Evolutionary conservation across 2,113 vertebrate genomes (phyloP).

Genomic region (Scomber japonicus): DNA sequence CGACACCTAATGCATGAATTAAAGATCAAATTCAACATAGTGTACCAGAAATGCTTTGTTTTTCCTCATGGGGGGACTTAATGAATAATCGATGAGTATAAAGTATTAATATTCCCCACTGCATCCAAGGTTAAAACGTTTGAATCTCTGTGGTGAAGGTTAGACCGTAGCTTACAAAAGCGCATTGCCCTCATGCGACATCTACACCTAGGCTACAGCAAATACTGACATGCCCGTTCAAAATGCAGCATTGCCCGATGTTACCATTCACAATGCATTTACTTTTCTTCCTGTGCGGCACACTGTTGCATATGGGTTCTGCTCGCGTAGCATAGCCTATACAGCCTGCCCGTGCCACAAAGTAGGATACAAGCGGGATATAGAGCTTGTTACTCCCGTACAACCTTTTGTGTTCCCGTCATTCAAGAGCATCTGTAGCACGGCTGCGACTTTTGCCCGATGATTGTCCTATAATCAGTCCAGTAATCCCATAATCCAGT

Average conservation of each 20-base stretch:
- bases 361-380: slow-evolving; percentile 67
- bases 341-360: slow-evolving; percentile 66
- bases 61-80: slow-evolving; percentile 43
- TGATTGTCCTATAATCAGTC: slow-evolving; percentile 82
- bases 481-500: slow-evolving; percentile 84
- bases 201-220: slow-evolving; percentile 80
- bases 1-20: slow-evolving; percentile 80
- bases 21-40: slow-evolving; percentile 80
- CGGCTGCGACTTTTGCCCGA: slow-evolving; percentile 79
- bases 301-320: slow-evolving; percentile 82
- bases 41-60: slow-evolving; percentile 64
- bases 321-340: slow-evolving; percentile 52
- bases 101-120: slow-evolving; percentile 82
- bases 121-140: slow-evolving; percentile 83
- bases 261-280: slow-evolving; percentile 77
- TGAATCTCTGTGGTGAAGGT: slow-evolving; percentile 79
- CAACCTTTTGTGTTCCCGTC: slow-evolving; percentile 77
- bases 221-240: slow-evolving; percentile 74
- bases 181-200: slow-evolving; percentile 85
- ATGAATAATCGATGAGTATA: slow-evolving; percentile 81
- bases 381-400: slow-evolving; percentile 60
- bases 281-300: slow-evolving; percentile 81
- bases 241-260: slow-evolving; percentile 80
- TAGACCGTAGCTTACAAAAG: slow-evolving; percentile 79
- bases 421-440: slow-evolving; percentile 76